phyloP scores from a whole-genome alignment of 2,113 vertebrate species.

The Furnarius figulus region DNA sequence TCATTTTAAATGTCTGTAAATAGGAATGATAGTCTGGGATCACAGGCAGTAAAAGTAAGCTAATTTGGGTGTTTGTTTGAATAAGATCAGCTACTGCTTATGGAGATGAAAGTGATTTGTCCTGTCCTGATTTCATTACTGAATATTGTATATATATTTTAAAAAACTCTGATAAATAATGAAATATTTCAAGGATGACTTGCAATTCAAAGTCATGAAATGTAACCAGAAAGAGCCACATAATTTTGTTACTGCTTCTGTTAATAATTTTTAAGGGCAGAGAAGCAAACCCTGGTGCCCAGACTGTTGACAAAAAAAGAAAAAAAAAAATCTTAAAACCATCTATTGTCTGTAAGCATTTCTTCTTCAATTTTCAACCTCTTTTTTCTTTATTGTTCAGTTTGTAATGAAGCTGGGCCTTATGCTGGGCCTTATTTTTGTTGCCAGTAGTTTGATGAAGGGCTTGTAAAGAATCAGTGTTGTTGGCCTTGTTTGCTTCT shows the following conservation, averaged over 20 bases:
- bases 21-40: background rate
- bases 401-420: background rate
- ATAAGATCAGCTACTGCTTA: background rate
- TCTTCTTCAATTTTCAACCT: background rate
- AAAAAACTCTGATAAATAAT: conserved; percentile 4
- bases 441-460: background rate
- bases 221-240: background rate
- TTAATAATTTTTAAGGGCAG: background rate
- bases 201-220: background rate
- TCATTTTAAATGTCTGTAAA: background rate
- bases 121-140: background rate
- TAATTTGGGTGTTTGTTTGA: background rate
- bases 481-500: background rate
- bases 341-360: background rate
- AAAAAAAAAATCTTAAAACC: background rate
- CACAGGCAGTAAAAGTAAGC: background rate
- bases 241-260: background rate
- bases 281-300: background rate
- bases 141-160: background rate
- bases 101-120: background rate
- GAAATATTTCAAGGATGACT: background rate
- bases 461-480: background rate
- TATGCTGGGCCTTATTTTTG: background rate
- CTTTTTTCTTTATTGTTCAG: background rate
- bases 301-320: background rate